phyloP scores from a whole-genome alignment of 1,140 invertebrate genomes.

The Glossosoma conforme region DNA sequence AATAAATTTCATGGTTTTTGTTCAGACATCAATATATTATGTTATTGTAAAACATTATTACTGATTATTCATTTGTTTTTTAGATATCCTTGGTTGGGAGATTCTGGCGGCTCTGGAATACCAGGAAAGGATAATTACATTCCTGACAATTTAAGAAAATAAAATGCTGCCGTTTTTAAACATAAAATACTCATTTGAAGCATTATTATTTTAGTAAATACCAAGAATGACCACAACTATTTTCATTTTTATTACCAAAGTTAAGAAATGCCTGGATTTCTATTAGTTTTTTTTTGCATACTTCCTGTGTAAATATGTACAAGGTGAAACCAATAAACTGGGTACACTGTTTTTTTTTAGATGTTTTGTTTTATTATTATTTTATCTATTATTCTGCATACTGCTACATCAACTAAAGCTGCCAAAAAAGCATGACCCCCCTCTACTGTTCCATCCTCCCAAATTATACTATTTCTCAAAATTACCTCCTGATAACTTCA shows the following conservation, averaged over 20 bases:
- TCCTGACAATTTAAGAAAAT: slow-evolving; percentile 59
- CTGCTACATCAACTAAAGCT: no score
- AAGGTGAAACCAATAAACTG: slow-evolving; percentile 21
- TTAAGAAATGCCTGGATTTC: slow-evolving; percentile 16
- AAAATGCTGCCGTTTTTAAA: no score
- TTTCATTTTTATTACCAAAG: slow-evolving; percentile 26
- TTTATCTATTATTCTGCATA: neutral
- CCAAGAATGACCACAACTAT: no score
- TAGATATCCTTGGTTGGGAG: slow-evolving; percentile 75
- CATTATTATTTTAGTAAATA: no score
- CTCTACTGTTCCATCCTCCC: no score
- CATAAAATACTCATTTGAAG: no score
- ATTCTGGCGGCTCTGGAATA: slow-evolving; percentile 76
- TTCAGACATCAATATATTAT: no score
- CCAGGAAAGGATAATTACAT: slow-evolving; percentile 75
- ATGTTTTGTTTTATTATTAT: slow-evolving; percentile 9
- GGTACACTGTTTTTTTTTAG: slow-evolving; percentile 12
- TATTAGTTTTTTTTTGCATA: slow-evolving; percentile 19
- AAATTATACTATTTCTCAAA: no score
- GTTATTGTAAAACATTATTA: no score
- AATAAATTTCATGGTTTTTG: no score
- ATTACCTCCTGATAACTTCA: no score
- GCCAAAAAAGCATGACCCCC: no score
- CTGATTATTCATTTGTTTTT: slow-evolving; percentile 20
- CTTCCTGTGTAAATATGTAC: slow-evolving; percentile 22